These are phyloP conservation scores for Lochmaea crataegi DNA, from an alignment of 2,888 invertebrate genomes.

Conservation along the genomic window DNA sequence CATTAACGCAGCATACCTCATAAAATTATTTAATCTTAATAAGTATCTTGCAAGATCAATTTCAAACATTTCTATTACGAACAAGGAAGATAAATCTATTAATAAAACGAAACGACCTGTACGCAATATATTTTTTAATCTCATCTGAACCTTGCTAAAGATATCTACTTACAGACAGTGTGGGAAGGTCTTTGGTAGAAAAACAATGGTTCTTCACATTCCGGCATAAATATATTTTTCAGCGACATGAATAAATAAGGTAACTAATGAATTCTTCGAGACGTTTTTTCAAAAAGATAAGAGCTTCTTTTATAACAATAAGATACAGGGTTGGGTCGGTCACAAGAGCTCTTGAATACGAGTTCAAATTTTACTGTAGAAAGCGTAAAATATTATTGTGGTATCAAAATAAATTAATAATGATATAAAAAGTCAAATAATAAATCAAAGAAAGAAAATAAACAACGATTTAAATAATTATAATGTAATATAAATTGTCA, in stretches of 20 bases:
- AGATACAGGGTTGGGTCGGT: not conserved
- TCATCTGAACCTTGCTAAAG: conserved; percentile 2
- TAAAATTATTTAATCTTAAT: no score
- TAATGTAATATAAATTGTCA: no score
- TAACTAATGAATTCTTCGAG: conserved; percentile 5
- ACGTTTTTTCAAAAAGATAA: not conserved
- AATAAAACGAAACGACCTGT: not conserved
- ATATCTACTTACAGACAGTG: conserved; percentile 5
- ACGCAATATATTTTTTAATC: conserved; percentile 5
- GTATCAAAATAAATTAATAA: no score
- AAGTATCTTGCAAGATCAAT: no score
- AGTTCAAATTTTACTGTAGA: no score
- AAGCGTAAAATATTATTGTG: no score
- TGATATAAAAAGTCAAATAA: no score
- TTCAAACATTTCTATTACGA: not conserved
- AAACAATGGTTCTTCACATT: conserved; percentile 4
- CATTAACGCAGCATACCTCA: no score
- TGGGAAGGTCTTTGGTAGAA: not conserved
- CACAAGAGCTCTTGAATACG: not conserved
- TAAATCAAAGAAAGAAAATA: no score
- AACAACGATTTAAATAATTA: no score
- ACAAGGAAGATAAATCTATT: conserved; percentile 6
- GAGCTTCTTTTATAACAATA: not conserved
- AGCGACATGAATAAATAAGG: conserved; percentile 4
- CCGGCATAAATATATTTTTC: conserved; percentile 5